Conservation (phyloP, 23 tunicate species). For the Phallusia fumigata region DNA sequence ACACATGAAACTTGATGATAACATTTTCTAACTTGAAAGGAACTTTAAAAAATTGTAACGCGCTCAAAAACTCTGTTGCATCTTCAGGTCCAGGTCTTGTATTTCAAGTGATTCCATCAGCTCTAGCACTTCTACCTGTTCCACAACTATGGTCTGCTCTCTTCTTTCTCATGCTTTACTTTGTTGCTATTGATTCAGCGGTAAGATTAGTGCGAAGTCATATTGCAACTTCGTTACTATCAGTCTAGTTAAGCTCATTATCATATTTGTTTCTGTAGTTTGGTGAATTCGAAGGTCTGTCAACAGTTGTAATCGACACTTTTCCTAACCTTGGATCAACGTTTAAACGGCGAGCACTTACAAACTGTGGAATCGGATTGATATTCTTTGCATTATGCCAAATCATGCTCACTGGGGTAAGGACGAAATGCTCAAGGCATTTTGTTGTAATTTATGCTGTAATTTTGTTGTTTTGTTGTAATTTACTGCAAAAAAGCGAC, state of each 20-base stretch:
- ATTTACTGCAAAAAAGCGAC: no score
- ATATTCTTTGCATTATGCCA: neutral
- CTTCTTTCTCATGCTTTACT: neutral
- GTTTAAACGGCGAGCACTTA: neutral
- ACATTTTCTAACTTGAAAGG: no score
- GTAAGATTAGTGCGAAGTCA: no score
- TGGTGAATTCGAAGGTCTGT: neutral
- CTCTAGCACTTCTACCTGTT: neutral
- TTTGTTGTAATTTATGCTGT: no score
- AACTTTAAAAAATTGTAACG: no score
- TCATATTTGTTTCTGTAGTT: neutral
- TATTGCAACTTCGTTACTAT: no score
- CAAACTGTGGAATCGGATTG: neutral
- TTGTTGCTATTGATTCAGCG: neutral
- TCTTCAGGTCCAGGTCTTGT: slow-evolving; percentile 12
- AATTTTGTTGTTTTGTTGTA: no score
- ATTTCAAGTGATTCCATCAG: slow-evolving; percentile 3
- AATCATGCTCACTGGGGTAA: neutral
- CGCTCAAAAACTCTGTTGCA: no score
- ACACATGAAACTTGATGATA: no score
- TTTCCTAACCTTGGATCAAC: neutral
- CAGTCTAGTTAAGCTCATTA: no score
- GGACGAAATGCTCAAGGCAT: neutral
- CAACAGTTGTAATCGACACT: neutral
- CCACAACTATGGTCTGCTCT: slow-evolving; percentile 19